phyloP scores from a whole-genome alignment of 2,888 invertebrate genomes.

The Yponomeuta plumbellus region DNA sequence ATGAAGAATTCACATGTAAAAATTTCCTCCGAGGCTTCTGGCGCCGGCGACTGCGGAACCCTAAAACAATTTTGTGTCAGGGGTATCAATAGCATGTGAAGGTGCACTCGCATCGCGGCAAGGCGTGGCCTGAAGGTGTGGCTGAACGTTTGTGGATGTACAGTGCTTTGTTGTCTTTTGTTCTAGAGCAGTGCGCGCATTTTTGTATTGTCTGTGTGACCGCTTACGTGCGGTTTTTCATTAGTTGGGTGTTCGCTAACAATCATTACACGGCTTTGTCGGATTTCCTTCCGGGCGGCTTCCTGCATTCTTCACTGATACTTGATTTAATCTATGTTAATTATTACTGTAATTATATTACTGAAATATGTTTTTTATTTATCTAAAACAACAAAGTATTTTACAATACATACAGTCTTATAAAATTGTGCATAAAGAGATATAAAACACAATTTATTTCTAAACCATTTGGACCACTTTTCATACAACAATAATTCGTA shows the following conservation, averaged over 20 bases:
- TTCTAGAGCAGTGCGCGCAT: not conserved
- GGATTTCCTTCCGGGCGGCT: not conserved
- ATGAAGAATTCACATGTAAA: no score
- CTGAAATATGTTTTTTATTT: no score
- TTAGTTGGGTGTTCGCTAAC: not conserved
- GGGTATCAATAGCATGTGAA: constrained; percentile 17
- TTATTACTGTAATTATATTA: no score
- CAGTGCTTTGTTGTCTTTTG: not conserved
- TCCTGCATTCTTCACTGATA: not conserved
- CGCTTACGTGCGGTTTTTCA: not conserved
- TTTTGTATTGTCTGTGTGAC: not conserved
- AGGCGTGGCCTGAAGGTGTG: constrained; percentile 22
- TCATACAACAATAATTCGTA: no score
- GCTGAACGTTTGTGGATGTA: not conserved
- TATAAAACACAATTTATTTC: no score
- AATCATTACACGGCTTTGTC: not conserved
- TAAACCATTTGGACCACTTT: no score
- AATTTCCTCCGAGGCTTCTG: not conserved
- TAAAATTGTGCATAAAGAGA: no score
- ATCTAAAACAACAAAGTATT: no score
- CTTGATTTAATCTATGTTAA: no score
- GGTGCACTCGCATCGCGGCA: constrained; percentile 14
- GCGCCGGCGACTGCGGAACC: constrained; percentile 15
- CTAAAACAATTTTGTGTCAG: constrained; percentile 25
- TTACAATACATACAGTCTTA: no score